These are phyloP conservation scores for Ophonus ardosiacus DNA, from an alignment of 2,888 invertebrate species.

Conservation along the genomic window DNA sequence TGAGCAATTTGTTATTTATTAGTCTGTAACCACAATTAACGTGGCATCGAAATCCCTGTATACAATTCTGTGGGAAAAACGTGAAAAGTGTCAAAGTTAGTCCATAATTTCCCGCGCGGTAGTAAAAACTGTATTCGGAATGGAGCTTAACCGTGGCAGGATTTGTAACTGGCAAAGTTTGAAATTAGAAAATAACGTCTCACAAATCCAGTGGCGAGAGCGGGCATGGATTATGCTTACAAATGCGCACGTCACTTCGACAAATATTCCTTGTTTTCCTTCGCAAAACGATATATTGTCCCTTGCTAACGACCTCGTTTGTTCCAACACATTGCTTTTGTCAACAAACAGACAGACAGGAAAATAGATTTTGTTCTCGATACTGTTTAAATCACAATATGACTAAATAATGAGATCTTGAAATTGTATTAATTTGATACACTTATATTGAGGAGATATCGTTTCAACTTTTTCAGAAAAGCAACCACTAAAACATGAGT, in stretches of 20 bases:
- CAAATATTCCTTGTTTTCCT: slow-evolving; percentile 33
- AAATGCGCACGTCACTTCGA: slow-evolving; percentile 19
- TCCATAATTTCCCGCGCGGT: slow-evolving; percentile 39
- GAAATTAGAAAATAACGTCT: slow-evolving; percentile 55
- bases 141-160: slow-evolving; percentile 32
- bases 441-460: no score
- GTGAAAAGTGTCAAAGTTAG: slow-evolving; percentile 50
- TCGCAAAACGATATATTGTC: slow-evolving; percentile 27
- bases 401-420: no score
- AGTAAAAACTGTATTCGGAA: slow-evolving; percentile 47
- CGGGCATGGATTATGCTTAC: slow-evolving; percentile 29
- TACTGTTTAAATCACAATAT: background rate
- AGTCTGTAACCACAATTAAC: background rate
- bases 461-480: no score
- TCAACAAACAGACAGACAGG: background rate
- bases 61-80: background rate
- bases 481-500: no score
- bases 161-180: slow-evolving; percentile 56
- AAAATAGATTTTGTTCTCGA: background rate
- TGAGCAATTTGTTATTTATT: background rate
- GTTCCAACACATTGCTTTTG: background rate
- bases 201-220: slow-evolving; percentile 17
- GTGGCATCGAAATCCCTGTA: slow-evolving; percentile 6
- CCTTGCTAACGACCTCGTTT: slow-evolving; percentile 26
- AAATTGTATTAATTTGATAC: no score